These are phyloP conservation scores for Oncorhynchus gorbuscha DNA, from an alignment of 2,113 vertebrate genomes.

Conservation along the genomic window DNA sequence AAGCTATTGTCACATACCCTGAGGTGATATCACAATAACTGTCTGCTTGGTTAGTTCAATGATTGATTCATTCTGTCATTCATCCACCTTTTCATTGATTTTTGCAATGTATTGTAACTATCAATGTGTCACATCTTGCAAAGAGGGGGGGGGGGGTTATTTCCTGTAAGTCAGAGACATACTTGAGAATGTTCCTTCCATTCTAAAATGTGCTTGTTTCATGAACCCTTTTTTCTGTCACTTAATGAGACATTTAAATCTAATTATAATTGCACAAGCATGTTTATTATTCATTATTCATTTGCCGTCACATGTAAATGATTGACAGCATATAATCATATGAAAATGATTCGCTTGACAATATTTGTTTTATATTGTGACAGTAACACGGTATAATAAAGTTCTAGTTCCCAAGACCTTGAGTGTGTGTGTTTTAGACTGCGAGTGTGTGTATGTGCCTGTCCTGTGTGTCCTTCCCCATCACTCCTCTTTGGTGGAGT, in stretches of 20 bases:
- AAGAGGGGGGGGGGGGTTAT: too few relatives aligned
- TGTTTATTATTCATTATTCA: background rate
- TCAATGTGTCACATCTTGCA: too few relatives aligned
- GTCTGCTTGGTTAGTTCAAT: background rate
- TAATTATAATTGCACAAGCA: background rate
- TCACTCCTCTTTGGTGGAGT: background rate
- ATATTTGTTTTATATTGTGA: background rate
- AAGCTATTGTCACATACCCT: background rate
- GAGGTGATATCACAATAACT: background rate
- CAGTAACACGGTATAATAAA: background rate
- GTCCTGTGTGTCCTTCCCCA: background rate
- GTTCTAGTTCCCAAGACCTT: background rate
- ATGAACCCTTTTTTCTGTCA: background rate
- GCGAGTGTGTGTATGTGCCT: too few relatives aligned
- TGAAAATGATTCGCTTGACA: too few relatives aligned
- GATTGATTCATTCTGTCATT: background rate
- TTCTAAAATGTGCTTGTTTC: background rate
- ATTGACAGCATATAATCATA: background rate
- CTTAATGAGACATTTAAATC: background rate
- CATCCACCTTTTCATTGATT: background rate
- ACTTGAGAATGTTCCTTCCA: background rate
- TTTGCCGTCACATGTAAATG: background rate
- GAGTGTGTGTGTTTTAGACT: background rate
- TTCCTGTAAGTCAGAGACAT: too few relatives aligned
- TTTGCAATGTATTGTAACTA: background rate